Conservation (phyloP, 1,140 invertebrate genomes). For the Penaeus chinensis region DNA sequence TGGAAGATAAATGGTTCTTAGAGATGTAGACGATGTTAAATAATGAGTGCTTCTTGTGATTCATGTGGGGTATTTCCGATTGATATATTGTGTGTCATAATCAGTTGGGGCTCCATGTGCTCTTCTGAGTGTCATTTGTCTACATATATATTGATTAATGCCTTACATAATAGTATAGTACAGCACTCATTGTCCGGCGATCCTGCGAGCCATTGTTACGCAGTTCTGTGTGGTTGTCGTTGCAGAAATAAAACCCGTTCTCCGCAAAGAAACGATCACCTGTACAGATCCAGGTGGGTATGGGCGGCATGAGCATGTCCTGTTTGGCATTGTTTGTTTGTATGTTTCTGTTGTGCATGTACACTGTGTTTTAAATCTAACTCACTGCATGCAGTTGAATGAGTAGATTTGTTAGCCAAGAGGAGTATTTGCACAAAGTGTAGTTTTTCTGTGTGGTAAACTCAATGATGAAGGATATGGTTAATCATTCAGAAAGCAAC, state of each 20-base stretch:
- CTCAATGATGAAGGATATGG: neutral
- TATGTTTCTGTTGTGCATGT: neutral
- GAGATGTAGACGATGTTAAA: too few relatives aligned
- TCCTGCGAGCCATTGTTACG: constrained; percentile 38
- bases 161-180: constrained; percentile 20
- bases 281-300: constrained; percentile 61
- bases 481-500: neutral
- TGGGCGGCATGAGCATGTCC: constrained; percentile 23
- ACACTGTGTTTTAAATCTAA: too few relatives aligned
- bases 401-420: too few relatives aligned
- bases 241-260: constrained; percentile 64
- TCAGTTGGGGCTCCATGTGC: neutral
- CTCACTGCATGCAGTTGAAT: too few relatives aligned
- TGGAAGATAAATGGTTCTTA: too few relatives aligned
- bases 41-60: too few relatives aligned
- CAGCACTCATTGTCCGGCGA: neutral
- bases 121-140: neutral
- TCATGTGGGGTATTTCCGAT: too few relatives aligned
- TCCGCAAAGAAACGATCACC: constrained; percentile 59
- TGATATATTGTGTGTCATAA: too few relatives aligned
- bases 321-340: neutral
- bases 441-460: too few relatives aligned
- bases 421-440: too few relatives aligned
- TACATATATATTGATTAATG: constrained; percentile 21
- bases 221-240: constrained; percentile 57